Evolutionary conservation across 1,140 invertebrate species (phyloP).

Genomic region (Heliothis subflexa): DNA sequence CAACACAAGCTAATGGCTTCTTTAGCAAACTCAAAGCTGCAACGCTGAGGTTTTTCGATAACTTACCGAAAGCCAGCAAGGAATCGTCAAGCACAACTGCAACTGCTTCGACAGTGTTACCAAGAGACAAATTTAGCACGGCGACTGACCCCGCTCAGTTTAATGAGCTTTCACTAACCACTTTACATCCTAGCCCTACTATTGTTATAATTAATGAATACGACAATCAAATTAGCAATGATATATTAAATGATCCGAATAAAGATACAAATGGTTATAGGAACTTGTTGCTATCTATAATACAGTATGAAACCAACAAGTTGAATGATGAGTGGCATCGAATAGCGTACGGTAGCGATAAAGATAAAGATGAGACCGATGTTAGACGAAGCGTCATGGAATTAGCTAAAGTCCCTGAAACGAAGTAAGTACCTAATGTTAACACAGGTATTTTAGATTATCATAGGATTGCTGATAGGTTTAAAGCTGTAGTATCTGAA

Average conservation of each 20-base stretch:
- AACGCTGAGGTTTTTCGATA: neutral
- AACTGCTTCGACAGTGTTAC: too few relatives aligned
- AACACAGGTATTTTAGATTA: neutral
- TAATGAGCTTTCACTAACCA: neutral
- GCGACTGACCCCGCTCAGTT: neutral
- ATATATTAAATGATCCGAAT: conserved; percentile 5
- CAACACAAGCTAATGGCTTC: neutral
- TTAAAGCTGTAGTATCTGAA: too few relatives aligned
- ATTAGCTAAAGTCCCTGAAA: neutral
- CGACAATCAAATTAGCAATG: conserved; percentile 7
- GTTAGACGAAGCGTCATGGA: neutral
- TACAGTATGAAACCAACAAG: conserved; percentile 62
- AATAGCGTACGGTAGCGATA: conserved; percentile 3
- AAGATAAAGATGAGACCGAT: neutral
- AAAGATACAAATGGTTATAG: conserved; percentile 27
- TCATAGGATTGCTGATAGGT: neutral
- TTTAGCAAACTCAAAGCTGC: neutral
- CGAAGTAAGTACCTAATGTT: neutral
- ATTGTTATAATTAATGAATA: conserved; percentile 52
- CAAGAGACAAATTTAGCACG: neutral
- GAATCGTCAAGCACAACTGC: neutral
- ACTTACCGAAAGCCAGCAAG: neutral
- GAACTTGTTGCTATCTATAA: conserved; percentile 61
- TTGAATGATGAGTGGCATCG: conserved; percentile 61
- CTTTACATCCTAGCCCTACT: conserved; percentile 34